Percentiles rank a stretch among this genome's conserved stretches.
phyloP scores from a whole-genome alignment of 2,888 invertebrate species.

The Callosobruchus maculatus region DNA sequence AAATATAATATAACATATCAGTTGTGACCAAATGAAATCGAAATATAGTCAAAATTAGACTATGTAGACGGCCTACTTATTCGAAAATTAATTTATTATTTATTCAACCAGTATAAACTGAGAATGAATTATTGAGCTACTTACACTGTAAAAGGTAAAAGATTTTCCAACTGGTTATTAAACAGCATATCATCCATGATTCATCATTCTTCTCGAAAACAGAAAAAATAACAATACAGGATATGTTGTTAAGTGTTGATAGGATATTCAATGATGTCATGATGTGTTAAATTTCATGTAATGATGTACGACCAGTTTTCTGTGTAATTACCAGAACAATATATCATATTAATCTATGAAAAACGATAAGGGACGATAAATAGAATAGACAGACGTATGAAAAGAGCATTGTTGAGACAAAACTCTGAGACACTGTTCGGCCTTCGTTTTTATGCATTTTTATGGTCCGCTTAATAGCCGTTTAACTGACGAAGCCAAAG shows the following conservation, averaged over 20 bases:
- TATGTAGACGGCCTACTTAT: no score
- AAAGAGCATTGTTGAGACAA: no score
- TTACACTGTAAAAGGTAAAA: not conserved
- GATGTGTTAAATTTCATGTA: not conserved
- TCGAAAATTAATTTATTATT: not conserved
- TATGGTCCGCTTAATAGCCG: no score
- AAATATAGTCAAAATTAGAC: no score
- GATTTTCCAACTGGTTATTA: not conserved
- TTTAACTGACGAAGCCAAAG: no score
- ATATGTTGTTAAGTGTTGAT: not conserved
- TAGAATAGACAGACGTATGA: no score
- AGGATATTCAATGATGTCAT: not conserved
- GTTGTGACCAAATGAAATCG: no score
- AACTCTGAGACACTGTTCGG: no score
- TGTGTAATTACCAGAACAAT: not conserved
- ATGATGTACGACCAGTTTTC: not conserved
- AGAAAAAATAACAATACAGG: not conserved
- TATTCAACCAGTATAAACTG: not conserved
- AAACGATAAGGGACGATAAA: no score
- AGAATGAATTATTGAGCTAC: not conserved
- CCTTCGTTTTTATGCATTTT: no score
- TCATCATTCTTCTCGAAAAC: not conserved
- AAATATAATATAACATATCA: no score
- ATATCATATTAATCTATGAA: not conserved
- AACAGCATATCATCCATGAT: not conserved